Conservation (phyloP, 2,888 invertebrate genomes). For the Glaucopsyche alexis region DNA sequence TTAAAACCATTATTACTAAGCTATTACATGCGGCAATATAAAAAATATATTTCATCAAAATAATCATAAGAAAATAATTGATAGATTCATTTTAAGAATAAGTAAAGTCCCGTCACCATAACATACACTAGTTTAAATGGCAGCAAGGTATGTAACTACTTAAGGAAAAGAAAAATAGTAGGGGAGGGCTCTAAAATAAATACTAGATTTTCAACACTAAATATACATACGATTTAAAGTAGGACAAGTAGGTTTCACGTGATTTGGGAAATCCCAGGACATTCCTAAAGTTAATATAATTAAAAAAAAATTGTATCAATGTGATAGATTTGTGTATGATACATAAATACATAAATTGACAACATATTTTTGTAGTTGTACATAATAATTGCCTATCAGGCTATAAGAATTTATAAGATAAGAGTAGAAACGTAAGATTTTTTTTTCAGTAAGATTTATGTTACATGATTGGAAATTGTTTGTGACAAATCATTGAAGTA, state of each 20-base stretch:
- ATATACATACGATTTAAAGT: too few species aligned
- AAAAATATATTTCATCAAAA: conserved; percentile 9
- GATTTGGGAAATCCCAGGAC: neutral
- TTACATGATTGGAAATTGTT: neutral
- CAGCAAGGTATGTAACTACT: neutral
- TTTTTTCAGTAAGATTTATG: neutral
- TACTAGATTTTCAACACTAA: neutral
- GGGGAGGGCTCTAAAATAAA: conserved; percentile 1
- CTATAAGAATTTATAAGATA: neutral
- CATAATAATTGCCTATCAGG: too few species aligned
- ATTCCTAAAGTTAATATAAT: neutral
- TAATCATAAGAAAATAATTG: neutral
- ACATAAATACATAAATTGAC: neutral
- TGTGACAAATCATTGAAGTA: conserved; percentile 6
- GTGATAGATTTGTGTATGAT: neutral
- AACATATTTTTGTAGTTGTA: too few species aligned
- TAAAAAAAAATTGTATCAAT: neutral
- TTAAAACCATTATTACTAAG: neutral
- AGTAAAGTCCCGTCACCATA: neutral
- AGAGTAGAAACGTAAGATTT: neutral
- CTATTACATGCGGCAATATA: neutral
- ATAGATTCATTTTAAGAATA: neutral
- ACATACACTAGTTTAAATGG: neutral
- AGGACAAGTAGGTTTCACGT: neutral
- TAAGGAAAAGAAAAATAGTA: neutral